Base-by-base conservation (phyloP, 2,888 invertebrate genomes). In the Luperina nickerlii region DNA sequence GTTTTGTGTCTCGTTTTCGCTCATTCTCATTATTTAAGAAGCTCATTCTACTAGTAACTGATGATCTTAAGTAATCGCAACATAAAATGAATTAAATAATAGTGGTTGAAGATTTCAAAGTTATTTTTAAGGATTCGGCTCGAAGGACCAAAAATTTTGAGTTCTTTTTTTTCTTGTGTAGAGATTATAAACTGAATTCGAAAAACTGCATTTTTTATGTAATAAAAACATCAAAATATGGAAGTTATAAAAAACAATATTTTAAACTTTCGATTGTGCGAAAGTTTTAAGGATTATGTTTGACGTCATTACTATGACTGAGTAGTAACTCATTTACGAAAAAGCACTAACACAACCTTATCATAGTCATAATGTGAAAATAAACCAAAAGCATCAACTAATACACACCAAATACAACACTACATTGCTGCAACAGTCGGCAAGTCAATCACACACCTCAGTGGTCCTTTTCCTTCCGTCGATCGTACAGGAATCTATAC, bases 391-490 rank as follows among this genome's bases (percentile, higher is more conserved):
- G 60, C 7, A 42, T 42, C 7, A 60, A 62, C 13, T 20, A 75
- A 75, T 48, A 62, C 20, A 38, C 15, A 48, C 32, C 20, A 60
- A 48, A 76, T n/a, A 62, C 75, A 76, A 48, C 60, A 38, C n/a
- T 20, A 62, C 65, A 66, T 63, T 63, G 63, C 18, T 69, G 82
- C 42, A 38, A 65, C 51, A 60, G 68, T 65, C 48, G 38, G 32
- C 78, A 78, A 83, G 78, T 78, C 79, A 78, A 82, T 83, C 68
- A 78, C 72, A 82, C 65, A 83, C 78, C 65, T 83, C 72, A 54
- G 18, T 60, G 78, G 60, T 24, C 78, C 72, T 83, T 83, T 82
- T 65, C 68, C 65, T 73, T 78, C 83, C 72, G 57, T 57, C 48
- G 18, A 48, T 18, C 38, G 65, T 60, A 83, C 60, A 54, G 24